Conservation (phyloP, 2,888 invertebrate species). For the Iphiclides podalirius region DNA sequence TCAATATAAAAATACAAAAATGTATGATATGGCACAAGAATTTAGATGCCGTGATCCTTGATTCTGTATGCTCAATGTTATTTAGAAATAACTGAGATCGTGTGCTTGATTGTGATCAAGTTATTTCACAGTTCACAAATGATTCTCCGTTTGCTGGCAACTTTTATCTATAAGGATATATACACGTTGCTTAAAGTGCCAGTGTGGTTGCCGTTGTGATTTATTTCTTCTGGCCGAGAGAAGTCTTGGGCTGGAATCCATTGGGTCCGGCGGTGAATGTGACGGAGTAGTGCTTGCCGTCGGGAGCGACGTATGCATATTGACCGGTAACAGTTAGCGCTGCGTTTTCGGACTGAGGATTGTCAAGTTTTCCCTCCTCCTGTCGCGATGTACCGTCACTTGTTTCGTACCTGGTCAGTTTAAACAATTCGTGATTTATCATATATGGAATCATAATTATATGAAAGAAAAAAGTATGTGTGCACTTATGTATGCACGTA, state of each 20-base stretch:
- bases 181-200: constrained; percentile 12
- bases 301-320: constrained; percentile 82
- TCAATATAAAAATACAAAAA: constrained; percentile 50
- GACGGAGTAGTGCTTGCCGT: constrained; percentile 83
- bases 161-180: constrained; percentile 3
- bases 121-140: constrained; percentile 16
- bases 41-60: constrained; percentile 47
- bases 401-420: constrained; percentile 80
- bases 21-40: constrained; percentile 66
- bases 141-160: background rate
- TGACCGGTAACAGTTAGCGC: constrained; percentile 82
- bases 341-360: constrained; percentile 82
- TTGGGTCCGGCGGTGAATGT: constrained; percentile 82
- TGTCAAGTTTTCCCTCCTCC: constrained; percentile 83
- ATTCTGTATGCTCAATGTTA: constrained; percentile 35
- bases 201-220: constrained; percentile 10
- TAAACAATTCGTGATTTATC: background rate
- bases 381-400: constrained; percentile 84
- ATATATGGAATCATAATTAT: no score
- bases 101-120: constrained; percentile 28
- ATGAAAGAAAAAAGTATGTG: no score
- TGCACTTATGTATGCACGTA: no score
- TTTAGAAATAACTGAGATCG: constrained; percentile 47
- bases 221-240: constrained; percentile 59
- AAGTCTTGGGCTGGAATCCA: constrained; percentile 80